phyloP scores from a whole-genome alignment of 1,140 invertebrate species.

The Radopholus similis region DNA sequence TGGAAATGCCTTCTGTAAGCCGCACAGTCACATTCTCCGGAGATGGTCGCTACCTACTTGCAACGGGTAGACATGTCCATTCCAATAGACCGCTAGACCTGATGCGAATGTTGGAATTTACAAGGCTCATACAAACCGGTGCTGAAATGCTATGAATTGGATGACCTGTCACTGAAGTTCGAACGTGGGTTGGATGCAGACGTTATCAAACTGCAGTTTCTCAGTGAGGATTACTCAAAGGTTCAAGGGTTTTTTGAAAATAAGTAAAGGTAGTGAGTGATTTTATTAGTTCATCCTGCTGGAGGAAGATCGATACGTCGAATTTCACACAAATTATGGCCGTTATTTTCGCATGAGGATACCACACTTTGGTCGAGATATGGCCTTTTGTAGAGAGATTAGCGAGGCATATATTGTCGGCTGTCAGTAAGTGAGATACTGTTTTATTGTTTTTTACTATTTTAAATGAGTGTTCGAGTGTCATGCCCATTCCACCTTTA shows the following conservation, averaged over 20 bases:
- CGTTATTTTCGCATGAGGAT: conserved; percentile 84
- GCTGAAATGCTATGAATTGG: conserved; percentile 90
- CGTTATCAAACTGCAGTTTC: conserved; percentile 69
- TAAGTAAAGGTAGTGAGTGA: background rate
- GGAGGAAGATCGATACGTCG: conserved; percentile 74
- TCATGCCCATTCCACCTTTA: conserved; percentile 61
- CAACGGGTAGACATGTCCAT: conserved; percentile 65
- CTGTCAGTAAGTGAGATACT: conserved; percentile 70
- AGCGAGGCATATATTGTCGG: conserved; percentile 90
- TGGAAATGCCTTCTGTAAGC: conserved; percentile 90
- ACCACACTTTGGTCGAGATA: conserved; percentile 88
- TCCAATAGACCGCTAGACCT: background rate
- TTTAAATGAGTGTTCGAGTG: background rate
- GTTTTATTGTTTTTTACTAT: conserved; percentile 14
- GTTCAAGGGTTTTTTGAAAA: conserved; percentile 26
- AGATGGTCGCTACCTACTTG: conserved; percentile 86
- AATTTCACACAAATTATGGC: conserved; percentile 88
- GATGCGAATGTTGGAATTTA: conserved; percentile 27
- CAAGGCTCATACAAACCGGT: conserved; percentile 89
- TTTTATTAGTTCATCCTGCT: conserved; percentile 65
- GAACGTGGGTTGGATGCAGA: conserved; percentile 95
- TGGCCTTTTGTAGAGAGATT: conserved; percentile 81
- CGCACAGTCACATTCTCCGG: conserved; percentile 77
- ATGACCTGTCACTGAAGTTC: conserved; percentile 94
- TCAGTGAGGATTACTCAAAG: conserved; percentile 66